phyloP scores from a whole-genome alignment of 2,113 vertebrate species.

The Sus scrofa region DNA sequence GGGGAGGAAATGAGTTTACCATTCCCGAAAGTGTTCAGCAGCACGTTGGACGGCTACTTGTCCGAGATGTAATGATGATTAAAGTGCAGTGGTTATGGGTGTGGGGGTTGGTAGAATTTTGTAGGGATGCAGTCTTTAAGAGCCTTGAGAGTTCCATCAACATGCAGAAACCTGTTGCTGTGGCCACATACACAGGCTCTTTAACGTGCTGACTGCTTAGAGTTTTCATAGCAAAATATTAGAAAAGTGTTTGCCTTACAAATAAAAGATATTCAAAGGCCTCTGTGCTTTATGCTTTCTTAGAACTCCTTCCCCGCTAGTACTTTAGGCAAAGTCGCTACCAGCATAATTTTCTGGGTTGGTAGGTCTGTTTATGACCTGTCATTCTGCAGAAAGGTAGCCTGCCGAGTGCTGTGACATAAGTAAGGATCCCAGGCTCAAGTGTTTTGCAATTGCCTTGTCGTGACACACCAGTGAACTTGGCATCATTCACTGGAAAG shows the following conservation, averaged over 20 bases:
- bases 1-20: neutral
- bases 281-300: neutral
- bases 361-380: neutral
- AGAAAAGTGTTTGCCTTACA: neutral
- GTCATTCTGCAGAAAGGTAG: neutral
- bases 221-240: neutral
- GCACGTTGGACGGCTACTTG: neutral
- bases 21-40: neutral
- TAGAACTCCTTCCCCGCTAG: neutral
- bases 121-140: neutral
- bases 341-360: neutral
- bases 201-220: neutral
- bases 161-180: neutral
- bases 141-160: neutral
- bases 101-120: too few species aligned
- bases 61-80: neutral
- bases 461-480: neutral
- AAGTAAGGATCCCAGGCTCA: neutral
- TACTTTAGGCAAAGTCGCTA: neutral
- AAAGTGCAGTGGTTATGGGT: too few species aligned
- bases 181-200: neutral
- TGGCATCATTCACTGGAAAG: neutral
- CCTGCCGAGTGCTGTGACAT: neutral
- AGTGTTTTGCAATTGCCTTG: neutral
- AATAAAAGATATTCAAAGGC: neutral